Base-by-base conservation (phyloP, 2,797 vertebrate species). In the Silurus lanzhouensis region DNA sequence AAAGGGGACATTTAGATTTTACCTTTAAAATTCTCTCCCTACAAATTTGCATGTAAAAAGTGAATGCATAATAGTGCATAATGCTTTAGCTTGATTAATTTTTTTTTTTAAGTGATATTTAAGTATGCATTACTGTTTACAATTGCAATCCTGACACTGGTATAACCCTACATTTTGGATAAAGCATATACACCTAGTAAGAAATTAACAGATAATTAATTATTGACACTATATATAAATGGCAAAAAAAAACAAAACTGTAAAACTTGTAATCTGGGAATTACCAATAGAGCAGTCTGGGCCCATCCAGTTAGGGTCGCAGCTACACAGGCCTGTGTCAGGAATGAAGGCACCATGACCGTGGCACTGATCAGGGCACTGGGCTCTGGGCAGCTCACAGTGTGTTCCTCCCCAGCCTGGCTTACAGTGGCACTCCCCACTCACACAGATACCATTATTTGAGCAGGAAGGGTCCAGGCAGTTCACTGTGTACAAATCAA, bases 221-320 rank as follows among this genome's bases (percentile, higher is more conserved):
- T 63, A 79, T 14, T 14, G 15, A 38, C 52, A 44, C 38, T n/a
- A 58, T 14, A 70, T 55, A 48, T 57, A 48, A 55, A 68, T 58
- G 17, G 25, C 38, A 38, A 38, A 38, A 38, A 38, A 38, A 38
- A 38, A 38, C 4, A 2, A 14, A 38, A 14, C 22, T 46, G 48
- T 22, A 84, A 48, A 84, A 55, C 75, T 7, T 71, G 14, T 63
- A 22, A 55, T 63, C n/a, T 60, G 12, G 15, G 25, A 89, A 97
- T 96, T 92, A 99, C 98, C 98, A 82, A 98, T 95, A 2, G 98
- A 98, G 94, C 98, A 99, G 96, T 99, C 98, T 0, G 98, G 98
- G 88, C 98, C 98, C 96, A 99, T 99, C 98, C 98, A 99, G 93
- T 95, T 98, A 90, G 98, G 97, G 91, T 99, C 98, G 5, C 98